A percentile compares a stretch with the other conserved stretches of the same genome.
Evolutionary conservation across 2,113 vertebrate genomes (phyloP).

Genomic region (Phaetusa simplex): DNA sequence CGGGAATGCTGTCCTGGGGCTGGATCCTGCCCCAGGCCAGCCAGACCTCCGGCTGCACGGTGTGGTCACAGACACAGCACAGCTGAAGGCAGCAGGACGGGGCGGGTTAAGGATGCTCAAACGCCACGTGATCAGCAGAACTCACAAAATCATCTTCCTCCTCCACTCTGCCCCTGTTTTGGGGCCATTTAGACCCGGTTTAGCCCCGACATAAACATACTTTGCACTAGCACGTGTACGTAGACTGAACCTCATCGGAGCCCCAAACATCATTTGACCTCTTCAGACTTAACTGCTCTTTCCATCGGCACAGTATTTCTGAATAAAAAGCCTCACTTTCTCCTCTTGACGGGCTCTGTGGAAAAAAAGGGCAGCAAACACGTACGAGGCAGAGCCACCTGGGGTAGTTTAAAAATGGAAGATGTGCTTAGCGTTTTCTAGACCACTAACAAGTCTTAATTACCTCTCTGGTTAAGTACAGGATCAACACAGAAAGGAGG

Average conservation of each 20-base stretch:
- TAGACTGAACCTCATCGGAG: not conserved
- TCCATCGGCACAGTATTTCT: not conserved
- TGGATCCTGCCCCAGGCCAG: not conserved
- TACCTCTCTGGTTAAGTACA: not conserved
- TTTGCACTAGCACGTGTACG: no score
- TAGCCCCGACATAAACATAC: not conserved
- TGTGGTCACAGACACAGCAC: not conserved
- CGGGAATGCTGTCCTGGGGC: not conserved
- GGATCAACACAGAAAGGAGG: not conserved
- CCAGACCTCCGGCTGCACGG: not conserved
- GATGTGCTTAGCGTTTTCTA: not conserved
- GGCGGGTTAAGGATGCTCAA: fast-evolving
- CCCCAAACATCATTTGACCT: not conserved
- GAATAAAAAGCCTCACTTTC: not conserved
- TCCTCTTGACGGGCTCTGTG: not conserved
- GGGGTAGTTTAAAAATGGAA: not conserved
- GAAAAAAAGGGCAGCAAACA: not conserved
- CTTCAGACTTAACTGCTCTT: not conserved
- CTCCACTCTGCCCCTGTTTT: not conserved
- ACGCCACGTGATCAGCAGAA: not conserved
- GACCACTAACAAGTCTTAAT: conserved; percentile 14
- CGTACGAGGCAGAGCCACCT: fast-evolving
- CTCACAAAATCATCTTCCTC: not conserved
- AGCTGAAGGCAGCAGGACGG: not conserved
- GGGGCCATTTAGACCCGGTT: not conserved